A percentile compares a stretch with the other conserved stretches of the same genome.
phyloP scores from a whole-genome alignment of 1,140 invertebrate species.

The Melipona quadrifasciata region DNA sequence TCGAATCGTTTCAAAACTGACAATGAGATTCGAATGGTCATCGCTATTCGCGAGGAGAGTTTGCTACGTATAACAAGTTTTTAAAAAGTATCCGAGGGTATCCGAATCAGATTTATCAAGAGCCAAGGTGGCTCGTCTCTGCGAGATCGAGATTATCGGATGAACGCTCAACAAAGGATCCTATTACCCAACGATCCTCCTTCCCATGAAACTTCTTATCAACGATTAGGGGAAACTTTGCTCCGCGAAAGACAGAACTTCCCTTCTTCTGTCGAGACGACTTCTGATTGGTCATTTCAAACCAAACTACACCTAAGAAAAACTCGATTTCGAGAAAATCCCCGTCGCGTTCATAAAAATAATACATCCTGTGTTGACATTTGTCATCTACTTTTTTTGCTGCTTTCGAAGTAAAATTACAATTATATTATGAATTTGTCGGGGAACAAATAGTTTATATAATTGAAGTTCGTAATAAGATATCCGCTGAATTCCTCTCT shows the following conservation, averaged over 20 bases:
- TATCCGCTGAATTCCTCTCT: too few relatives aligned
- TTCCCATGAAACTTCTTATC: background rate
- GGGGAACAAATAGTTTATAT: too few relatives aligned
- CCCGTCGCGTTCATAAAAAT: background rate
- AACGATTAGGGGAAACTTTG: background rate
- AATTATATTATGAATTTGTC: too few relatives aligned
- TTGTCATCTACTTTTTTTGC: background rate
- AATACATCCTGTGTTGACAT: background rate
- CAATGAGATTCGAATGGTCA: too few relatives aligned
- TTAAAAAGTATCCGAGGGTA: background rate
- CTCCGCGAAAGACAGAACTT: too few relatives aligned
- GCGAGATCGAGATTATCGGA: conserved; percentile 22
- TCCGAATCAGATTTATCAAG: background rate
- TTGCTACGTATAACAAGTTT: background rate
- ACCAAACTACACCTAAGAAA: background rate
- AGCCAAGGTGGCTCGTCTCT: background rate
- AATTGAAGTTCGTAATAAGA: too few relatives aligned
- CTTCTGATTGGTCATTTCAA: background rate
- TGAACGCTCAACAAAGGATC: background rate
- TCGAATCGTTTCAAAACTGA: too few relatives aligned
- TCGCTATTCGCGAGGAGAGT: background rate
- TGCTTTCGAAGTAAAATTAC: too few relatives aligned
- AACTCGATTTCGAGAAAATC: background rate
- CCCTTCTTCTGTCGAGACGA: too few relatives aligned
- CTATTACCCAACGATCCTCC: conserved; percentile 1